Evolutionary conservation across 2,113 vertebrate species (phyloP).

Genomic region (Brachyistius frenatus): DNA sequence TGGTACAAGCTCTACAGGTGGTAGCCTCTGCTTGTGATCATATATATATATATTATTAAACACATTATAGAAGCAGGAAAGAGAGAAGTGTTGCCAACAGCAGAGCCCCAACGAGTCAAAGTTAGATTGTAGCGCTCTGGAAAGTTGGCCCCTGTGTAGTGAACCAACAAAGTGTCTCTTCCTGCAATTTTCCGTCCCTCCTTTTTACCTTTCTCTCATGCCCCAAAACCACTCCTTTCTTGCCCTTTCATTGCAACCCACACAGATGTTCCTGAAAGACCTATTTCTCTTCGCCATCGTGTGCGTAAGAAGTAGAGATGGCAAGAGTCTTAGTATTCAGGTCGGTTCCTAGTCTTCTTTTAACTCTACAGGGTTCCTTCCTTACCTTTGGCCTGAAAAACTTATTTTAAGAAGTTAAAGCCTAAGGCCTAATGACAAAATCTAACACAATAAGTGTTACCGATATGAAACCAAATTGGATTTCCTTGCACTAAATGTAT

Average conservation of each 20-base stretch:
- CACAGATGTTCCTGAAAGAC: constrained; percentile 37
- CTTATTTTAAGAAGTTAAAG: constrained; percentile 54
- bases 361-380: constrained; percentile 56
- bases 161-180: constrained; percentile 28
- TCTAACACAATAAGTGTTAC: constrained; percentile 43
- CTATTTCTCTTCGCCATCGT: constrained; percentile 20
- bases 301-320: constrained; percentile 33
- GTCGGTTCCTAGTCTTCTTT: constrained; percentile 49
- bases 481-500: constrained; percentile 41
- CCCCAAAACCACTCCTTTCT: constrained; percentile 20
- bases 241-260: constrained; percentile 22
- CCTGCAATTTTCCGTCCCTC: constrained; percentile 17
- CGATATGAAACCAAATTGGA: constrained; percentile 58
- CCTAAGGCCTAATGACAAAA: constrained; percentile 52
- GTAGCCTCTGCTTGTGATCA: background rate
- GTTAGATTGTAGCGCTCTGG: constrained; percentile 10
- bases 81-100: constrained; percentile 4
- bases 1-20: background rate
- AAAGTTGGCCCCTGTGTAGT: constrained; percentile 9
- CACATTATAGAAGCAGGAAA: background rate
- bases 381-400: constrained; percentile 18
- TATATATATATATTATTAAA: background rate
- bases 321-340: constrained; percentile 63
- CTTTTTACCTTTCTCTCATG: constrained; percentile 23
- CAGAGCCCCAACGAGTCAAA: constrained; percentile 19